Conservation (phyloP, 2,113 vertebrate genomes). For the Buteo buteo region DNA sequence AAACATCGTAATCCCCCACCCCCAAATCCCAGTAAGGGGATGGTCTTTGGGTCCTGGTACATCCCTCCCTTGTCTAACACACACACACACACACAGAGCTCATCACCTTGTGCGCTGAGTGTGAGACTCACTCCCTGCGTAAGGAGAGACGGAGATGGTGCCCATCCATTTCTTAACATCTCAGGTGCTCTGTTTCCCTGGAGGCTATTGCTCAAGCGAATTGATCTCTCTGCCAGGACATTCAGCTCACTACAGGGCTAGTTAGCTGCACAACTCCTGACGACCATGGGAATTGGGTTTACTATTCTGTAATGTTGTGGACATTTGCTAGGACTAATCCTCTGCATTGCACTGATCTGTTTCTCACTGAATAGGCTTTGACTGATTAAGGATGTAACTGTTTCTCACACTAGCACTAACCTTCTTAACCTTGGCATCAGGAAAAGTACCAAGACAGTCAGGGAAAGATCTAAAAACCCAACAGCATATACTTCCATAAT, state of each 20-base stretch:
- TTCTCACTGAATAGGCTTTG: neutral
- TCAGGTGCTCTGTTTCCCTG: neutral
- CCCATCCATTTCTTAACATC: neutral
- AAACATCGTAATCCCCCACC: neutral
- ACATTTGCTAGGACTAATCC: neutral
- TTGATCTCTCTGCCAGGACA: neutral
- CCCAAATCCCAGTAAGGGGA: neutral
- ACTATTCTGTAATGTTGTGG: neutral
- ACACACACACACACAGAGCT: accelerated
- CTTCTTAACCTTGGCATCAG: neutral
- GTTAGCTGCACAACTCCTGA: neutral
- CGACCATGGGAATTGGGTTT: neutral
- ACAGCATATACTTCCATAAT: neutral
- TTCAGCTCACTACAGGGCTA: neutral
- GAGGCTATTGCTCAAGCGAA: neutral
- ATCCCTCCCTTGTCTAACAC: neutral
- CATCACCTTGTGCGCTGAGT: neutral
- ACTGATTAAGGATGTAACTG: neutral
- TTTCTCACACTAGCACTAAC: neutral
- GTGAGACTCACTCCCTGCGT: neutral
- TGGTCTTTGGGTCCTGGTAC: neutral
- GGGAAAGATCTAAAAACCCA: neutral
- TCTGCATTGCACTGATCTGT: neutral
- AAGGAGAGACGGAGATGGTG: neutral
- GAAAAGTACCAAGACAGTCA: neutral